Conservation (phyloP, 2,113 vertebrate species). For the Myotis yumanensis region DNA sequence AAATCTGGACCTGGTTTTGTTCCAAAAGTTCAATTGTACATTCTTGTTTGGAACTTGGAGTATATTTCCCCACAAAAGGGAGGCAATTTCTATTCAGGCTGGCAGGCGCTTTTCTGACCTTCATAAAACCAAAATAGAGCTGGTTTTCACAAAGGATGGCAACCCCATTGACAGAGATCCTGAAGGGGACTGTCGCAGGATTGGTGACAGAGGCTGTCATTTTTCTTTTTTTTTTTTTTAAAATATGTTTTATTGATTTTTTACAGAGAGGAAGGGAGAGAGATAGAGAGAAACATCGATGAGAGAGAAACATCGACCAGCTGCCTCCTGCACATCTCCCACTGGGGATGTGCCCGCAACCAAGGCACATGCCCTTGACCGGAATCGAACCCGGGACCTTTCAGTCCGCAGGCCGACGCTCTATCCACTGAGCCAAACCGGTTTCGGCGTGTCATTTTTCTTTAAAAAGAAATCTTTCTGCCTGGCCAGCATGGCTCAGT, state of each 20-base stretch:
- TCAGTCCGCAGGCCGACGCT: too few relatives aligned
- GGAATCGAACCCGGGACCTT: too few relatives aligned
- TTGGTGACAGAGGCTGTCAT: neutral
- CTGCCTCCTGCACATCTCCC: too few relatives aligned
- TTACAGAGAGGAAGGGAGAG: too few relatives aligned
- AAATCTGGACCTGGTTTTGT: neutral
- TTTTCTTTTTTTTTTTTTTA: neutral
- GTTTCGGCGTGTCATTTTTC: neutral
- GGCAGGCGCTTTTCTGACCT: neutral
- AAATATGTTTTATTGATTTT: too few relatives aligned
- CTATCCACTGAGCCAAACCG: too few relatives aligned
- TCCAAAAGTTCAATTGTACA: slow-evolving; percentile 4
- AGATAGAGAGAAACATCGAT: too few relatives aligned
- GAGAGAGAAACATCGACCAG: too few relatives aligned
- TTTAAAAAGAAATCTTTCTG: neutral
- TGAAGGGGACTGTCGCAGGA: neutral
- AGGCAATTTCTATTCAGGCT: neutral
- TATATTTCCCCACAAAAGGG: neutral
- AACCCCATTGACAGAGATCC: neutral
- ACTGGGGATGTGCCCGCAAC: too few relatives aligned
- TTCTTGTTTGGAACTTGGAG: neutral
- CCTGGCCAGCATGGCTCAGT: too few relatives aligned
- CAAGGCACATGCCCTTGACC: too few relatives aligned
- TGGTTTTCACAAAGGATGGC: slow-evolving; percentile 4
- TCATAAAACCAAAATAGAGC: slow-evolving; percentile 26